Base-by-base conservation (phyloP, 2,888 invertebrate species). In the Hemaris fuciformis region DNA sequence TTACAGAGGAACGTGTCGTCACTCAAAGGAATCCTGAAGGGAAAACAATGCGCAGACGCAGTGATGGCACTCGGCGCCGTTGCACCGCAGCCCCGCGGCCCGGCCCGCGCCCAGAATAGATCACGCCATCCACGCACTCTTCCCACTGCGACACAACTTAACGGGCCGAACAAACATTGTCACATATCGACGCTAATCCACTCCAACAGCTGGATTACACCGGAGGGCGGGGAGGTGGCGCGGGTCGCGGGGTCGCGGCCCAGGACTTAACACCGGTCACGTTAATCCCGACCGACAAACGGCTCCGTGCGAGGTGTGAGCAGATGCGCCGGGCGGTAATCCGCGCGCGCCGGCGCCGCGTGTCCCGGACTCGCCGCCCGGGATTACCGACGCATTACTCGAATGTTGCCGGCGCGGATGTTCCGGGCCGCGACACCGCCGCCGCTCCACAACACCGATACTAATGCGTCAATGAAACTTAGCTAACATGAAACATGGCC, bases 221-320 rank as follows among this genome's bases (percentile, higher is more conserved):
- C n/a, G n/a, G n/a, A n/a, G n/a, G n/a, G 43, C 1, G 13, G 43
- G 59, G 43, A 18, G 13, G 2, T 8, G 1, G 43, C 31, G 20
- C 38, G 41, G 57, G 38, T n/a, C 38, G 13, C 1, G 13, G 27
- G 53, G 59, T 59, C 59, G 48, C 53, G 53, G 59, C 64, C 60
- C 66, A 31, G 56, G 64, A 64, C 72, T 72, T 66, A 68, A 59
- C 74, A 68, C 65, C 69, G 67, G 61, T 41, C 27, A 3, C 46
- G 38, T 13, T 64, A 62, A 67, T 69, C 67, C 71, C 22, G 31
- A 53, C 18, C 8, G 41, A 15, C 46, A 38, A 8, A 22, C 46
- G 18, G 27, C n/a, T 53, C 48, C 53, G 31, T 20, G 18, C 53
- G 53, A 18, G 53, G 53, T 31, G 48, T 18, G 53, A 31, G 27